phyloP scores from a whole-genome alignment of 2,888 invertebrate species.

The Alsophila aescularia region DNA sequence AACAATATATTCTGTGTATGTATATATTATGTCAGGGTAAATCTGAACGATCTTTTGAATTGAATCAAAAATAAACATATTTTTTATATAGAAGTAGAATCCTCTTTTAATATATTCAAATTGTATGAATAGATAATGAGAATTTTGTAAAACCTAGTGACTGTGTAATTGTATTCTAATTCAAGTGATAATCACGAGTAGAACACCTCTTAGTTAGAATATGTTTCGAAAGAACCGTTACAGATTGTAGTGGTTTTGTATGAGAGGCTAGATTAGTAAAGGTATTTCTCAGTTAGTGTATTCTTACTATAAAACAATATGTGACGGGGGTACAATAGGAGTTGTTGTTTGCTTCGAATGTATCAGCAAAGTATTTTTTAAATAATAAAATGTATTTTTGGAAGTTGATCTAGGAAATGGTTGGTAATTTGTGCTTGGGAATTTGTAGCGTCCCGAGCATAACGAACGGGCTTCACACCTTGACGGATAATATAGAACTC shows the following conservation, averaged over 20 bases:
- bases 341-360: slow-evolving; percentile 19
- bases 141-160: slow-evolving; percentile 10
- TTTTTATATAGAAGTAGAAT: slow-evolving; percentile 16
- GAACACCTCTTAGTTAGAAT: background rate
- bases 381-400: slow-evolving; percentile 31
- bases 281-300: slow-evolving; percentile 21
- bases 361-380: slow-evolving; percentile 12
- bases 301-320: slow-evolving; percentile 17
- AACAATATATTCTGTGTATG: slow-evolving; percentile 12
- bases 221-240: slow-evolving; percentile 1
- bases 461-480: slow-evolving; percentile 24
- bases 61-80: no score
- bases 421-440: slow-evolving; percentile 13
- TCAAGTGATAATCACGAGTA: slow-evolving; percentile 10
- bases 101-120: slow-evolving; percentile 9
- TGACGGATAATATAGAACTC: slow-evolving; percentile 12
- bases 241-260: slow-evolving; percentile 17
- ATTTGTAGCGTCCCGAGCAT: slow-evolving; percentile 4
- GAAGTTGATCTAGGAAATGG: slow-evolving; percentile 24
- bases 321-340: slow-evolving; percentile 17
- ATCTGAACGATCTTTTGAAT: background rate
- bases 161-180: slow-evolving; percentile 4
- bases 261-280: slow-evolving; percentile 32
- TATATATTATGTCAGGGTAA: slow-evolving; percentile 16
- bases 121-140: slow-evolving; percentile 5